Conservation (phyloP, 2,888 invertebrate species). For the Melitaea athalia region DNA sequence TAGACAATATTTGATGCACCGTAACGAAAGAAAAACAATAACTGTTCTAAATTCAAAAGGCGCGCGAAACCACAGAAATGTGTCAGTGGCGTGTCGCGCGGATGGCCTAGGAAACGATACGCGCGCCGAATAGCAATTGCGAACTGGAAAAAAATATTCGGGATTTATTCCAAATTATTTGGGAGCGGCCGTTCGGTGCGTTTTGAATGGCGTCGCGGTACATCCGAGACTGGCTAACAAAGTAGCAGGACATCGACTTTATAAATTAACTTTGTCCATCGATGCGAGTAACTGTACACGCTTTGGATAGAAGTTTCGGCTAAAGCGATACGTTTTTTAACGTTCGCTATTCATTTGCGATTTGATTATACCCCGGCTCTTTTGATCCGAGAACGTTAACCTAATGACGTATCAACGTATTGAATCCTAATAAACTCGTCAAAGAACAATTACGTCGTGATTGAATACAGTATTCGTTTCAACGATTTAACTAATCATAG, state of each 20-base stretch:
- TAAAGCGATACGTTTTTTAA: conserved; percentile 26
- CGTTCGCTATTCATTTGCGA: conserved; percentile 35
- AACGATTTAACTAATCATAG: not conserved
- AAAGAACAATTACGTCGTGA: not conserved
- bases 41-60: conserved; percentile 77
- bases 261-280: conserved; percentile 77
- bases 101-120: conserved; percentile 72
- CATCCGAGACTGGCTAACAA: conserved; percentile 68
- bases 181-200: conserved; percentile 66
- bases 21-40: conserved; percentile 61
- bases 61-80: conserved; percentile 77
- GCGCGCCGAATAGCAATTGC: conserved; percentile 67
- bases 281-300: conserved; percentile 64
- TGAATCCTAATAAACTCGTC: conserved; percentile 7
- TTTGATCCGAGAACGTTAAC: conserved; percentile 33
- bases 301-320: conserved; percentile 42
- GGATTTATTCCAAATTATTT: conserved; percentile 64
- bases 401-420: conserved; percentile 24
- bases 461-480: not conserved
- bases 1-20: conserved; percentile 62
- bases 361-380: conserved; percentile 14
- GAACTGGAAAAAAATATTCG: conserved; percentile 52
- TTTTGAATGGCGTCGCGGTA: conserved; percentile 70
- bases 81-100: conserved; percentile 78
- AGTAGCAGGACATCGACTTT: conserved; percentile 79